These are phyloP conservation scores for Scaptomyza hsui DNA, from an alignment of 1,140 invertebrate genomes.

Conservation along the genomic window DNA sequence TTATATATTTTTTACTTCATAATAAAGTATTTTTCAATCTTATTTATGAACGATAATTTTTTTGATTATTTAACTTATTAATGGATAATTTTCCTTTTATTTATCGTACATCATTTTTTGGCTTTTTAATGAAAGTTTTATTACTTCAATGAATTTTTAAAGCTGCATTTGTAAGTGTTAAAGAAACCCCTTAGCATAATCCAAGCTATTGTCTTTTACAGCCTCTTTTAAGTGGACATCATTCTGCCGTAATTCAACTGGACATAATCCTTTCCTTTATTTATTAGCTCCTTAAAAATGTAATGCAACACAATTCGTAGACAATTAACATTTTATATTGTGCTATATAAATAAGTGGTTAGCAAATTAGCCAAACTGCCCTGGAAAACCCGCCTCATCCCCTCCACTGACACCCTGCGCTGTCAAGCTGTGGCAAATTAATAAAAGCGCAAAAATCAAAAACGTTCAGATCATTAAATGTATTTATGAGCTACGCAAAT, in stretches of 20 bases:
- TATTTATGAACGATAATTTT: no score
- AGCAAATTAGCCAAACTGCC: slow-evolving; percentile 31
- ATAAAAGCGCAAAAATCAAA: slow-evolving; percentile 46
- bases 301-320: not conserved
- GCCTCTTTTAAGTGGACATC: not conserved
- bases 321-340: slow-evolving; percentile 43
- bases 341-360: slow-evolving; percentile 40
- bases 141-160: no score
- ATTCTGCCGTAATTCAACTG: not conserved
- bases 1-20: no score
- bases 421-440: slow-evolving; percentile 51
- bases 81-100: no score
- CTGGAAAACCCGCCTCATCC: no score
- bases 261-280: slow-evolving; percentile 30
- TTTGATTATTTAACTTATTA: no score
- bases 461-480: slow-evolving; percentile 57
- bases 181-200: not conserved
- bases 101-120: no score
- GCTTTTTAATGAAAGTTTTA: no score
- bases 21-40: no score
- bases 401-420: not conserved
- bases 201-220: slow-evolving; percentile 6
- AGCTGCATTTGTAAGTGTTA: no score
- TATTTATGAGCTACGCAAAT: slow-evolving; percentile 59
- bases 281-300: slow-evolving; percentile 14